Evolutionary conservation across 2,797 vertebrate genomes (phyloP).

Genomic region (Alauda arvensis): DNA sequence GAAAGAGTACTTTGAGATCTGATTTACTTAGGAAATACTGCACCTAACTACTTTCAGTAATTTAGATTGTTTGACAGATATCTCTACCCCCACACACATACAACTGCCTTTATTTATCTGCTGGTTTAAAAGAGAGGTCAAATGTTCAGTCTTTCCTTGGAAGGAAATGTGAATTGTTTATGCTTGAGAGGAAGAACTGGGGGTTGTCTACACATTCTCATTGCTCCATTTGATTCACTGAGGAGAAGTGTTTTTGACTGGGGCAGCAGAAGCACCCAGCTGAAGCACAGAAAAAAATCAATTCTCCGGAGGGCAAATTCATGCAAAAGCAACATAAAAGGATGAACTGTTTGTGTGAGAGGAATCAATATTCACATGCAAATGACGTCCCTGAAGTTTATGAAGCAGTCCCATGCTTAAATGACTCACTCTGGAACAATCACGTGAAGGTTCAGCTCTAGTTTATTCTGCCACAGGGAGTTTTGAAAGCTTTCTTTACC

Average conservation of each 20-base stretch:
- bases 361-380: conserved; percentile 61
- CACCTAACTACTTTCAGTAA: conserved; percentile 17
- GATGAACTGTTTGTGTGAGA: conserved; percentile 47
- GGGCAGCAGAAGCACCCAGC: not conserved
- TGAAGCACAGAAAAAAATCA: not conserved
- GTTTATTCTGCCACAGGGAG: conserved; percentile 52
- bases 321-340: conserved; percentile 48
- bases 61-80: not conserved
- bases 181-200: conserved; percentile 27
- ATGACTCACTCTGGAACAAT: conserved; percentile 47
- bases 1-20: not conserved
- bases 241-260: conserved; percentile 38
- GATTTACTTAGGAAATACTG: conserved; percentile 31
- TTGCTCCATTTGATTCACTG: conserved; percentile 32
- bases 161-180: conserved; percentile 46
- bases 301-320: conserved; percentile 31
- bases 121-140: conserved; percentile 56
- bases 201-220: conserved; percentile 21
- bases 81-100: not conserved
- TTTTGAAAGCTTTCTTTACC: conserved; percentile 7
- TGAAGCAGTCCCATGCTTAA: conserved; percentile 49
- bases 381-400: conserved; percentile 63
- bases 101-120: conserved; percentile 21
- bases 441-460: conserved; percentile 29
- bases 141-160: conserved; percentile 46